These are phyloP conservation scores for Listronotus bonariensis DNA, from an alignment of 1,140 invertebrate species.

Conservation along the genomic window DNA sequence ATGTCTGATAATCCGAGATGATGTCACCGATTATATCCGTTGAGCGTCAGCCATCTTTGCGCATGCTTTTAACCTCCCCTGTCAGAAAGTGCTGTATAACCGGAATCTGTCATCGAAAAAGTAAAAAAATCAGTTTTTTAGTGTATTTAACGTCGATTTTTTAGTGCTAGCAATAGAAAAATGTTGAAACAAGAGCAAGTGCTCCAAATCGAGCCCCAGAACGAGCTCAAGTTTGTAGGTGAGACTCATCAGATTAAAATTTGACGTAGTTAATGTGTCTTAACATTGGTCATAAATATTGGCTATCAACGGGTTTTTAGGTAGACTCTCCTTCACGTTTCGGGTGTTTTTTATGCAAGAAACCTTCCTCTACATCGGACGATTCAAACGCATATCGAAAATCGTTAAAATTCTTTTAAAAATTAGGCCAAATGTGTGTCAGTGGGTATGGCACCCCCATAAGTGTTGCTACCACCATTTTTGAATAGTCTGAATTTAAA, in stretches of 20 bases:
- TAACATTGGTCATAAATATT: conserved; percentile 42
- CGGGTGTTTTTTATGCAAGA: neutral
- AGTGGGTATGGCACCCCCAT: conserved; percentile 19
- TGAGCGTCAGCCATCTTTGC: conserved; percentile 28
- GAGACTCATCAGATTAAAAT: conserved; percentile 47
- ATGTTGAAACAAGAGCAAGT: conserved; percentile 63
- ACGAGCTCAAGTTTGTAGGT: conserved; percentile 77
- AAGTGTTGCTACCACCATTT: conserved; percentile 25
- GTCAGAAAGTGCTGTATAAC: conserved; percentile 51
- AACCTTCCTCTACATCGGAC: neutral
- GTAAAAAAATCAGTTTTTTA: conserved; percentile 42
- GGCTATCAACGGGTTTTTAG: conserved; percentile 18
- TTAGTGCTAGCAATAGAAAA: conserved; percentile 44
- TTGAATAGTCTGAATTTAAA: conserved; percentile 2
- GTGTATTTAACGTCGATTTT: conserved; percentile 42
- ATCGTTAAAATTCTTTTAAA: conserved; percentile 13
- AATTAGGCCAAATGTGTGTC: neutral
- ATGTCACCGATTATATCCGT: conserved; percentile 5
- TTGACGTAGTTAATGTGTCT: conserved; percentile 31
- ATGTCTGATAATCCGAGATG: neutral
- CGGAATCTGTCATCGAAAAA: conserved; percentile 48
- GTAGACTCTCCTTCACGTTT: conserved; percentile 1
- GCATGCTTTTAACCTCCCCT: conserved; percentile 42
- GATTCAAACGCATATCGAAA: neutral
- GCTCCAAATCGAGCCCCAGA: conserved; percentile 72